phyloP scores from a whole-genome alignment of 2,888 invertebrate species.

The Tupiocoris notatus region DNA sequence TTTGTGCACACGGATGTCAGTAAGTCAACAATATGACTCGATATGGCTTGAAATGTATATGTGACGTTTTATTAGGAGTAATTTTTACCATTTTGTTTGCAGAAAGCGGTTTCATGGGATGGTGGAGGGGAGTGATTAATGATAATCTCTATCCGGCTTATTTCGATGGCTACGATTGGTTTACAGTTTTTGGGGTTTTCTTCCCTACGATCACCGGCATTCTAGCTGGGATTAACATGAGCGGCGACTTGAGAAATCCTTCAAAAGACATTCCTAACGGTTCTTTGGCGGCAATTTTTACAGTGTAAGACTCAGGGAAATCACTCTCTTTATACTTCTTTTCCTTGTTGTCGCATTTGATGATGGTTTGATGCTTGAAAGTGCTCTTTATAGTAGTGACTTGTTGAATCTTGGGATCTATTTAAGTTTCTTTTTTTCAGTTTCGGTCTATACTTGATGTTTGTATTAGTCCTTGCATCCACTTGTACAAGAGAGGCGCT shows the following conservation, averaged over 20 bases:
- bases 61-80: background rate
- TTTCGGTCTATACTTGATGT: conserved; percentile 83
- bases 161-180: conserved; percentile 81
- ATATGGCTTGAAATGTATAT: too few species aligned
- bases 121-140: conserved; percentile 73
- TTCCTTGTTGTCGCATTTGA: too few species aligned
- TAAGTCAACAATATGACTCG: conserved; percentile 53
- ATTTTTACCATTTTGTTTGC: conserved; percentile 47
- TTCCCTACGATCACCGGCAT: conserved; percentile 97
- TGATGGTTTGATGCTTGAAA: background rate
- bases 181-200: conserved; percentile 94
- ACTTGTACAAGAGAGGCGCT: conserved; percentile 75
- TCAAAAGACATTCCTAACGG: conserved; percentile 92
- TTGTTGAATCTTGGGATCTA: too few species aligned
- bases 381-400: too few species aligned
- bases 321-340: too few species aligned
- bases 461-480: conserved; percentile 84
- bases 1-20: conserved; percentile 74
- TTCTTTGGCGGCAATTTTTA: conserved; percentile 85
- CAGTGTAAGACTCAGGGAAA: conserved; percentile 64
- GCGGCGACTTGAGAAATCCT: conserved; percentile 90
- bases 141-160: conserved; percentile 81
- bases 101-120: conserved; percentile 83
- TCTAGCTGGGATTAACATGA: conserved; percentile 97
- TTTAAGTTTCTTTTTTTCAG: conserved; percentile 60